Evolutionary conservation across 1,140 invertebrate genomes (phyloP), one percentile per base, ranked within the genome.

Genomic region (Brachionus sp.): DNA sequence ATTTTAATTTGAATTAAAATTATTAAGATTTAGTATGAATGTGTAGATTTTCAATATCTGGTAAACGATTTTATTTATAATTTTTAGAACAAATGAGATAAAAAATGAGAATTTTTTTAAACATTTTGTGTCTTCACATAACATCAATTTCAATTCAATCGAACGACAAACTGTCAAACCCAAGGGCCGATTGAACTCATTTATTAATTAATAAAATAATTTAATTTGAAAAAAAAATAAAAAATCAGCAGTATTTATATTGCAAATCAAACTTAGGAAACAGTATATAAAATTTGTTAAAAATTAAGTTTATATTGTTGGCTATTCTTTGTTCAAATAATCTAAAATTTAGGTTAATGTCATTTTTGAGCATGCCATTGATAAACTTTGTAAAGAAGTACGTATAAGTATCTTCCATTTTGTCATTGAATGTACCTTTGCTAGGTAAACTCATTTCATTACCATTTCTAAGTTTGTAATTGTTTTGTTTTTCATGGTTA

Each of bases 401-500:
- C 16, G 16, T 62, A 62, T 62, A 62, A 23, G 53, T 62, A 62
- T 62, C 53, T 62, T 19, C 53, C 23, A 62, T 62, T 62, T 62
- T 62, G 9, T 62, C 53, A 62, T 62, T 62, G 23, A 62, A 62
- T 62, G 23, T 62, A 62, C 53, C 53, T 62, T 62, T 62, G 53
- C 53, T 62, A 23, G 23, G 23, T 19, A 62, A 23, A 25, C 19
- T 62, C 23, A 62, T 62, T 62, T 62, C 16, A 62, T 23, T 23
- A 62, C 53, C 53, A 62, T 62, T 62, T 62, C 53, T 62, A 6
- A 62, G 53, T 62, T 62, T 62, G 53, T 62, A 62, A 23, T 62
- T 62, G 16, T 62, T 62, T 25, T 62, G 53, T 62, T 62, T 62
- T 62, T 62, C 53, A 25, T 62, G n/a, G 53, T 62, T 25, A 62